These are phyloP conservation scores for Puntigrus tetrazona DNA, from an alignment of 2,113 vertebrate genomes.

Conservation along the genomic window DNA sequence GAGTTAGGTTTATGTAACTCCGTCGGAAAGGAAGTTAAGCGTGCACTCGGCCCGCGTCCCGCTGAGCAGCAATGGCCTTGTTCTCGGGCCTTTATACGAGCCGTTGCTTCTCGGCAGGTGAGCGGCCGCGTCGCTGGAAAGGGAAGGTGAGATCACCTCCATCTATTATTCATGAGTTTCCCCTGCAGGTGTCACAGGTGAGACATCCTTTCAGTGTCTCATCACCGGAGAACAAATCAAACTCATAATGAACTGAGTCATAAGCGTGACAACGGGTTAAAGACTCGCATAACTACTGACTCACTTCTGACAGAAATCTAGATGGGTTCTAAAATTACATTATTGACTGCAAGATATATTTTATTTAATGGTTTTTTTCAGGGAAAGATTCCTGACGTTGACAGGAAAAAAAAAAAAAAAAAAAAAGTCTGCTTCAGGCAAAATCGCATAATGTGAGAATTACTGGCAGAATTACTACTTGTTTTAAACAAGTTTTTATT, in stretches of 20 bases:
- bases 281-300: not conserved
- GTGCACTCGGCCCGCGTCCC: not conserved
- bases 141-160: conserved; percentile 16
- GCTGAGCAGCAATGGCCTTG: not conserved
- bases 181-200: conserved; percentile 26
- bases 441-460: not conserved
- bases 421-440: not conserved
- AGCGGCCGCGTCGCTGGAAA: not conserved
- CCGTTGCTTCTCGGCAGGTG: not conserved
- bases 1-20: not conserved
- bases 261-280: not conserved
- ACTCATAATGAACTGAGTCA: conserved; percentile 25
- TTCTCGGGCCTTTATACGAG: not conserved
- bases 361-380: not conserved
- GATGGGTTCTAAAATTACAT: not conserved
- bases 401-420: not conserved
- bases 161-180: conserved; percentile 18
- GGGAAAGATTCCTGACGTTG: not conserved
- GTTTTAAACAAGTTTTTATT: no score
- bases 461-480: no score
- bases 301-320: not conserved
- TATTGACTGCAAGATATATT: not conserved
- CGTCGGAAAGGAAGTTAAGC: not conserved
- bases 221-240: conserved; percentile 14
- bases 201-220: not conserved